Percentiles rank a stretch among this genome's conserved stretches.
phyloP scores from a whole-genome alignment of 30 jellyfish, hydroid and myxozoan genomes.

The Phacellophora camtschatica region DNA sequence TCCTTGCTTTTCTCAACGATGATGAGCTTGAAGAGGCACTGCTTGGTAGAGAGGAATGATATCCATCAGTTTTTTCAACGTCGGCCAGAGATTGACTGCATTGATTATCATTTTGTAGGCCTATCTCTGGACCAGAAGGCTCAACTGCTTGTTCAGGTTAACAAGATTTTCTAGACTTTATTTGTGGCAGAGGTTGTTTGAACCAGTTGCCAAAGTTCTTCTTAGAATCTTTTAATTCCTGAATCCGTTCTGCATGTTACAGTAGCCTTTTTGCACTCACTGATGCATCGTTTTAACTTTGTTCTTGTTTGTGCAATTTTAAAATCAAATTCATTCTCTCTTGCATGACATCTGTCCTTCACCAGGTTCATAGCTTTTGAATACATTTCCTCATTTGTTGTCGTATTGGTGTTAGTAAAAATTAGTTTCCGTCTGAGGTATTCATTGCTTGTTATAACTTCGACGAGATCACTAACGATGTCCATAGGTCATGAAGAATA shows the following conservation, averaged over 20 bases:
- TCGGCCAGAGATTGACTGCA: neutral
- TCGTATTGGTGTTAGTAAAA: neutral
- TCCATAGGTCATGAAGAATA: neutral
- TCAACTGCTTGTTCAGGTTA: neutral
- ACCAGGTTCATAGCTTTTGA: neutral
- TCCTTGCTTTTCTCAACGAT: neutral
- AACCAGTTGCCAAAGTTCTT: constrained; percentile 47
- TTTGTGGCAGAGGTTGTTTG: constrained; percentile 14
- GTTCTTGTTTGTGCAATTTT: too few species aligned
- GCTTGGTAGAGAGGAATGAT: neutral
- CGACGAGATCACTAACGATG: neutral
- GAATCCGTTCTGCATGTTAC: too few species aligned
- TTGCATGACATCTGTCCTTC: too few species aligned
- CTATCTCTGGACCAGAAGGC: neutral
- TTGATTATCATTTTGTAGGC: neutral
- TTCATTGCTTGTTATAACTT: neutral
- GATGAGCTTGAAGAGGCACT: neutral
- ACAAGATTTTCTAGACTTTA: constrained; percentile 5
- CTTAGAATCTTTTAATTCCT: too few species aligned
- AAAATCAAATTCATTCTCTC: too few species aligned
- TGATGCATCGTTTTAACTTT: too few species aligned
- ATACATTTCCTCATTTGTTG: neutral
- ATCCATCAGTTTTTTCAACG: neutral
- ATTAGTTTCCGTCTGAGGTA: neutral
- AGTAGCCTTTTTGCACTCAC: too few species aligned